Evolutionary conservation across 2,797 vertebrate genomes (phyloP).

Genomic region (Thripadectes ignobilis): DNA sequence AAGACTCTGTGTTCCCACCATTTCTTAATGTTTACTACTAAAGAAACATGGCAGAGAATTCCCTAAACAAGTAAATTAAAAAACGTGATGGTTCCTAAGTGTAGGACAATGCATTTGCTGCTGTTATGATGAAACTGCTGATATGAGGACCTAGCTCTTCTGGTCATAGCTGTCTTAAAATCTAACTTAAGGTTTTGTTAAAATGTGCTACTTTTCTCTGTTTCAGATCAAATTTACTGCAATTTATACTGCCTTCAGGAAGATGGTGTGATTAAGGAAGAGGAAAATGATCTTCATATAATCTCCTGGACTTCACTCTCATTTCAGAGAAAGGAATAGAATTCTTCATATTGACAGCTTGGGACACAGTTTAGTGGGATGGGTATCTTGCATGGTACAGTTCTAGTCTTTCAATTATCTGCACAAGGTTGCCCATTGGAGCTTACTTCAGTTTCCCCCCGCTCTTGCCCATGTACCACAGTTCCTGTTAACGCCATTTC

Average conservation of each 20-base stretch:
- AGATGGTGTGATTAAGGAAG: neutral
- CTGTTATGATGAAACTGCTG: neutral
- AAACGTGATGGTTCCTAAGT: neutral
- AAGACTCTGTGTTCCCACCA: neutral
- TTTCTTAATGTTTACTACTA: neutral
- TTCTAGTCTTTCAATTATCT: neutral
- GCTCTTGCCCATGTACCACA: neutral
- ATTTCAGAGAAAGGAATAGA: neutral
- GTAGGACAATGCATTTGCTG: neutral
- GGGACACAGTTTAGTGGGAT: neutral
- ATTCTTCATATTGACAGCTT: neutral
- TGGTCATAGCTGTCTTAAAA: neutral
- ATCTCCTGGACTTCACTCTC: neutral
- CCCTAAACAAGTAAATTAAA: neutral
- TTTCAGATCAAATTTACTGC: neutral
- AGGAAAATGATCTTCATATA: neutral
- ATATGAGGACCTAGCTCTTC: neutral
- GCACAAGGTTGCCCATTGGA: accelerated
- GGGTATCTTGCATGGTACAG: neutral
- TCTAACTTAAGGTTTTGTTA: neutral
- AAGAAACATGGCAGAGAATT: neutral
- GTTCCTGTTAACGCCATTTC: neutral
- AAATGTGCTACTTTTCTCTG: neutral
- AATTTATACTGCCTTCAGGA: neutral
- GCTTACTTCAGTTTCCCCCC: neutral